Percentiles rank a stretch among this genome's conserved stretches.
Evolutionary conservation across 2,888 invertebrate species (phyloP).

Genomic region (Andrena camellia): DNA sequence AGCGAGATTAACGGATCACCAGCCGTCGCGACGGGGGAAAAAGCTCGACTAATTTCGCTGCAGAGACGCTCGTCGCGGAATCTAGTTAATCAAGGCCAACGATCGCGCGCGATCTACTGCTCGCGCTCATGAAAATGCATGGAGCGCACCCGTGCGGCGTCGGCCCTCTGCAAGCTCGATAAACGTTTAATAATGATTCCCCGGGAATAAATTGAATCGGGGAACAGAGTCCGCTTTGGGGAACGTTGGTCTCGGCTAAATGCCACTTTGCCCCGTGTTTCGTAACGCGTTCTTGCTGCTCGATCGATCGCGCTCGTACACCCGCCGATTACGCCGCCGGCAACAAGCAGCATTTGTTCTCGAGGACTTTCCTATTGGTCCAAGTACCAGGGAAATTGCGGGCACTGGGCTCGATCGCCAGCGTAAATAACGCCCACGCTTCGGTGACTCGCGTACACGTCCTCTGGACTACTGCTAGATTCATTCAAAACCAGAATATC

Average conservation of each 20-base stretch:
- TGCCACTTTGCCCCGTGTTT: conserved; percentile 22
- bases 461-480: not conserved
- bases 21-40: conserved; percentile 7
- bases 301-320: not conserved
- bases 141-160: not conserved
- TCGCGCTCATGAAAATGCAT: conserved; percentile 43
- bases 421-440: conserved; percentile 7
- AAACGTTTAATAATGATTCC: conserved; percentile 37
- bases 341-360: conserved; percentile 20
- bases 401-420: not conserved
- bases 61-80: not conserved
- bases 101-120: conserved; percentile 19
- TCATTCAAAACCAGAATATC: too few relatives aligned
- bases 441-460: not conserved
- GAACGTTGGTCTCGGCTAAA: conserved; percentile 17
- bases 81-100: conserved; percentile 29
- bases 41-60: conserved; percentile 18
- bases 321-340: not conserved
- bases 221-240: not conserved
- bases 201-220: conserved; percentile 20
- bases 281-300: conserved; percentile 22
- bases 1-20: not conserved
- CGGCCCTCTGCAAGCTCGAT: not conserved
- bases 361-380: not conserved
- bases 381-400: not conserved